These are phyloP conservation scores for Gymnosoma rotundatum DNA, from an alignment of 2,888 invertebrate species.

Conservation along the genomic window DNA sequence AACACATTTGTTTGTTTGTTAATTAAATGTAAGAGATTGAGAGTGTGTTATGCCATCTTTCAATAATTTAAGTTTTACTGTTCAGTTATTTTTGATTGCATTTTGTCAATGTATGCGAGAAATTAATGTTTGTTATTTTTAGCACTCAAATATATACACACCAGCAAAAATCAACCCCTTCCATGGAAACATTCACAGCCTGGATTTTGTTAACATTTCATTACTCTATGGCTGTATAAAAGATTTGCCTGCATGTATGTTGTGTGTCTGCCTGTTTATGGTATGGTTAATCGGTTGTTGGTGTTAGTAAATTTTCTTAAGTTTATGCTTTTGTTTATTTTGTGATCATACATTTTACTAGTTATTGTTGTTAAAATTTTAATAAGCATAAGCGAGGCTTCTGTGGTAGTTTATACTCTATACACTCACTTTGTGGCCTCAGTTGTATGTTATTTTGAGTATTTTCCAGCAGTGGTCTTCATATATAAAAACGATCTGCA, in stretches of 20 bases:
- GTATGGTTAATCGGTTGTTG: constrained; percentile 12
- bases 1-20: constrained; percentile 11
- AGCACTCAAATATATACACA: not conserved
- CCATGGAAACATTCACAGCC: constrained; percentile 7
- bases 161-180: constrained; percentile 40
- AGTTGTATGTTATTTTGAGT: constrained; percentile 28
- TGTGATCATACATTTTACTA: constrained; percentile 30
- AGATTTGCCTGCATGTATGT: not conserved
- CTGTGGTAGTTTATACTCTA: constrained; percentile 40
- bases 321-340: constrained; percentile 29
- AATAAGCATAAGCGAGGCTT: constrained; percentile 50
- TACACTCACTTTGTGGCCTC: constrained; percentile 57
- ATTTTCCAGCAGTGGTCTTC: constrained; percentile 65
- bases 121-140: not conserved
- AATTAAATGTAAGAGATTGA: not conserved
- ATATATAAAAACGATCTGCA: constrained; percentile 81
- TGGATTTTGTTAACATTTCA: constrained; percentile 55
- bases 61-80: not conserved
- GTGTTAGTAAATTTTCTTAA: constrained; percentile 36
- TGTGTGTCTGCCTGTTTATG: constrained; percentile 7
- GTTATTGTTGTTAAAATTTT: constrained; percentile 38
- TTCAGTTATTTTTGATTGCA: not conserved
- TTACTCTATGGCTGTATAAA: constrained; percentile 28
- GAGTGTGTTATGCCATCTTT: constrained; percentile 24
- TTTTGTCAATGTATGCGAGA: constrained; percentile 11